Evolutionary conservation across 2,888 invertebrate species (phyloP), one percentile per base, ranked within the genome.

Genomic region (Lochmaea crataegi): DNA sequence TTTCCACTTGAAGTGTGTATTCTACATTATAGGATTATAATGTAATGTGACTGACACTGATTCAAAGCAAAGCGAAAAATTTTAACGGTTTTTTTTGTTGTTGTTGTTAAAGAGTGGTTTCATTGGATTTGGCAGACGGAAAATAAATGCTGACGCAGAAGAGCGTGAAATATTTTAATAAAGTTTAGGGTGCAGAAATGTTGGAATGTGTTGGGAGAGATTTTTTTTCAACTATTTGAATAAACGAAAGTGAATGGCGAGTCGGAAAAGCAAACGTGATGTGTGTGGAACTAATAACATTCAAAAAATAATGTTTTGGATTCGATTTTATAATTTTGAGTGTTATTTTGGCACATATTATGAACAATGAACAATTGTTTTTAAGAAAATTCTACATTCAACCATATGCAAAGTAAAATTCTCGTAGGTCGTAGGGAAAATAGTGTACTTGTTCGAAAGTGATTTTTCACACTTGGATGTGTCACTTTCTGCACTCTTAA

Each of bases 101-200:
- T 32, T 32, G 32, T 32, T 32, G 41, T 32, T 48, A 32, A 60
- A 58, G 18, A 38, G 58, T 18, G 26, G 48, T 32, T 60, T 65
- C 64, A 71, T 71, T 71, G 45, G 32, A 38, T 65, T 64, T 48
- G 71, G 60, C 70, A 65, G 18, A 26, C 38, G 71, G 58, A 65
- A 65, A 70, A 70, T 70, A 63, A 70, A 68, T 68, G 48, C 42
- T 41, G 51, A 26, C 45, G 63, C 48, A 58, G 18, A 48, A 58
- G 10, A 45, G 65, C 57, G 58, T 26, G 57, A 65, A 60, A 61
- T 41, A 53, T 61, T 71, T 71, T 57, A 71, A 66, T 60, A 51
- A 38, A 53, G 32, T 32, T 14, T 66, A 48, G 51, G 32, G 66
- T 16, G 11, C 16, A 16, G 61, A n/a, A 32, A 67, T 18, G 57